phyloP scores from a whole-genome alignment of 2,888 invertebrate species.

The Drosophila pseudotakahashii region DNA sequence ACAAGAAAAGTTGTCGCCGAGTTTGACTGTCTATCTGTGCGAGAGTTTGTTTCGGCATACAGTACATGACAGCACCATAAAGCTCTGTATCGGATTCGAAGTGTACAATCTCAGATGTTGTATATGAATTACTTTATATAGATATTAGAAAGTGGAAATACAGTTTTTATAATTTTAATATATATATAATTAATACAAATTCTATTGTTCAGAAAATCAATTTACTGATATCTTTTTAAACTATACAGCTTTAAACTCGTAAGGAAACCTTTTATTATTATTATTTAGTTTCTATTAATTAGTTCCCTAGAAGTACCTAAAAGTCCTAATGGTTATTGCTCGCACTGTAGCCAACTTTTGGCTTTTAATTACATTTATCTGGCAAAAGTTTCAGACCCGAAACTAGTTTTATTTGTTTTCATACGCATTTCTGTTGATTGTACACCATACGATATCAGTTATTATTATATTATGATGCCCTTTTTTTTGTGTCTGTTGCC shows the following conservation, averaged over 20 bases:
- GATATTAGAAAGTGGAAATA: too few species aligned
- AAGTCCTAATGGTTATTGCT: not conserved
- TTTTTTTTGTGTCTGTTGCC: slow-evolving; percentile 1
- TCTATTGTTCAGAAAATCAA: too few species aligned
- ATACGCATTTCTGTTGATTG: slow-evolving; percentile 45
- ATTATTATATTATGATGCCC: slow-evolving; percentile 48
- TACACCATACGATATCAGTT: slow-evolving; percentile 53
- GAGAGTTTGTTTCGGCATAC: slow-evolving; percentile 24
- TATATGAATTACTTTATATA: not conserved
- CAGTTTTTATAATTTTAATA: too few species aligned
- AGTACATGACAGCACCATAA: slow-evolving; percentile 20
- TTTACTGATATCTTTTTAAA: too few species aligned
- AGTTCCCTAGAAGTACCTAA: not conserved
- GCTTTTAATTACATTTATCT: slow-evolving; percentile 77
- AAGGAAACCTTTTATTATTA: too few species aligned
- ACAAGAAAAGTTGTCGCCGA: slow-evolving; percentile 57
- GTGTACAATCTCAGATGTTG: not conserved
- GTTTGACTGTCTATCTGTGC: slow-evolving; percentile 26
- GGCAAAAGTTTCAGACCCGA: slow-evolving; percentile 58
- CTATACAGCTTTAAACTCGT: too few species aligned
- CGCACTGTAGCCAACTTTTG: slow-evolving; percentile 43
- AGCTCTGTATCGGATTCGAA: not conserved
- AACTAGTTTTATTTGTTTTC: slow-evolving; percentile 43
- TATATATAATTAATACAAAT: too few species aligned
- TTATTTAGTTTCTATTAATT: not conserved